Base-by-base conservation (phyloP, 2,888 invertebrate genomes). In the Chymomyza caudatula region DNA sequence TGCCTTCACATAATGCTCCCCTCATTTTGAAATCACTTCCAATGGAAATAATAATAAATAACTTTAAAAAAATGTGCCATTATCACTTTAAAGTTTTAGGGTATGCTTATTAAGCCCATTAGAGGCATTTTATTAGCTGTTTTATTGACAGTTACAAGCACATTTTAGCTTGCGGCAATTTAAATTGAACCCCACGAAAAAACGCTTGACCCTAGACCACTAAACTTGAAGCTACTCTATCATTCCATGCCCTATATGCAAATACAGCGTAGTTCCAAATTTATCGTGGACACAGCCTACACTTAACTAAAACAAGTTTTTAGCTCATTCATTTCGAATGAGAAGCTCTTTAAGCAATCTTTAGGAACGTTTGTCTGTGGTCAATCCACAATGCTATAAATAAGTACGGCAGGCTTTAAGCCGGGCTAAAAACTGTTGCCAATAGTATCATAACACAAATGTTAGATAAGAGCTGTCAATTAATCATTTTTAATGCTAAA, bases 391-490 rank as follows among this genome's bases (percentile, higher is more conserved):
- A 13, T 43, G n/a, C 0, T 15, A 13, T 15, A 13, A n/a, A 43
- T 2, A n/a, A 43, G 15, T 43, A n/a, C 8, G 43, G 43, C 43
- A 43, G n/a, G 44, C 29, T 37, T 37, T 37, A 37, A 37, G 29
- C 29, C 11, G 4, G 29, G 29, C 29, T 37, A 11, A 37, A 37
- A 37, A 37, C 29, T 37, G 29, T 37, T 37, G 29, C 29, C 29
- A 37, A 37, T 37, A 37, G 29, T 37, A 37, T 37, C 65, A 74
- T 76, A 80, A 82, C 79, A 54, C 74, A 37, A 37, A 37, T 37
- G 29, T 37, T 70, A 70, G 83, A 85, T 81, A 85, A 82, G 74
- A 76, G 68, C 85, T 82, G 85, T 82, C 83, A 79, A 85, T 81
- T 82, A 77, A 79, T 76, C 74, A 78, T 66, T 73, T 74, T 68